Evolutionary conservation across 2,797 vertebrate species (phyloP), one percentile per base, ranked within the genome.

Genomic region (Telmatherina bonti): DNA sequence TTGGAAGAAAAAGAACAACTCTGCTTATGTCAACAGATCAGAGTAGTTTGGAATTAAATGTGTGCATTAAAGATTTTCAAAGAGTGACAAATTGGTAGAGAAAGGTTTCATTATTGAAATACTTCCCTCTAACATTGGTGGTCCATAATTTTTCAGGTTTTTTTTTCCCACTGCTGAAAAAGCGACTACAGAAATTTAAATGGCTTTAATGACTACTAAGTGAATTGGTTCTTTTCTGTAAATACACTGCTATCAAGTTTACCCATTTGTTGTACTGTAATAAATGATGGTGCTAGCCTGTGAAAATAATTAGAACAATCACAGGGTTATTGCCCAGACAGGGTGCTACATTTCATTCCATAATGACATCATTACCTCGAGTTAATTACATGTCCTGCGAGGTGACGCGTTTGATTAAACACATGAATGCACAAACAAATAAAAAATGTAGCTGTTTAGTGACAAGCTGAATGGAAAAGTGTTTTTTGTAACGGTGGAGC

Each of bases 361-460:
- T 85, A 85, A 87, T 82, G 82, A 89, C 78, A 91, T 88, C 83
- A 85, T 92, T 90, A 89, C 82, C 77, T 85, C 65, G 59, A 82
- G 78, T 88, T 87, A 90, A 91, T 91, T 86, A 86, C 62, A 70
- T 78, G 74, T 69, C 81, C 79, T 79, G 62, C 22, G 58, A 83
- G 82, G 85, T 89, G 85, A 88, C 87, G 81, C 27, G 56, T 91
- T 82, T 89, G 85, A 91, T 89, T 89, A 85, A 91, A 88, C 87
- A 83, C 78, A 78, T 70, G 74, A 80, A 76, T 47, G 83, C 79
- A 80, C 79, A 87, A 85, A 89, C 79, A 84, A 90, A 90, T 88
- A 18, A 81, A 81, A 87, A 76, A 86, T 87, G 80, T 76, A 83
- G 67, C 78, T 2, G 65, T 16, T 53, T 61, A 78, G 71, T 45